phyloP scores from a whole-genome alignment of 2,888 invertebrate species.

The Nymphalis c-album region DNA sequence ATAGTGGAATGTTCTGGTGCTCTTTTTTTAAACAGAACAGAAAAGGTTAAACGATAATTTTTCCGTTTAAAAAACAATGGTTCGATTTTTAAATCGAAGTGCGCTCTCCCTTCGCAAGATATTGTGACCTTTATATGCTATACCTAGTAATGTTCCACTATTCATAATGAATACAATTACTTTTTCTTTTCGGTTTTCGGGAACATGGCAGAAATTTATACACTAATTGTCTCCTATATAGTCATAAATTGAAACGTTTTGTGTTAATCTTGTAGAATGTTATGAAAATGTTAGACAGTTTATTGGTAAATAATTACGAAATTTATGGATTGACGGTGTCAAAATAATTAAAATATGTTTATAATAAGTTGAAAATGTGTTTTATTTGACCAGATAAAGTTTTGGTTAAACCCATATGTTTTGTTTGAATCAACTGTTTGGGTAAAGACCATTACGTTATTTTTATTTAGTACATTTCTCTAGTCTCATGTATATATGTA shows the following conservation, averaged over 20 bases:
- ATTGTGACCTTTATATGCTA: background rate
- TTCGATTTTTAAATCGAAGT: background rate
- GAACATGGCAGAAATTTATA: constrained; percentile 24
- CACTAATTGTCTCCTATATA: constrained; percentile 24
- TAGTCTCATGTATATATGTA: no score
- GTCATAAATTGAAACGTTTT: constrained; percentile 37
- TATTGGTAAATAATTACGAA: constrained; percentile 59
- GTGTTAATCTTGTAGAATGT: constrained; percentile 40
- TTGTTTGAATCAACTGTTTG: no score
- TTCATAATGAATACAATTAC: constrained; percentile 32
- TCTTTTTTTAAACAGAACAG: constrained; percentile 1
- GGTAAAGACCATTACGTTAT: no score
- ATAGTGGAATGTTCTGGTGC: constrained; percentile 34
- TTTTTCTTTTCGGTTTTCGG: constrained; percentile 25
- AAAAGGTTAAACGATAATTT: background rate
- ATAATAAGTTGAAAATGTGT: constrained; percentile 56
- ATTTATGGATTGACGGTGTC: constrained; percentile 76
- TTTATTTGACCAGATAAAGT: constrained; percentile 50
- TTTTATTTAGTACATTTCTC: no score
- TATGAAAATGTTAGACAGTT: constrained; percentile 42
- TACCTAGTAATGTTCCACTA: constrained; percentile 29
- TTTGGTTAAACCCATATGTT: background rate
- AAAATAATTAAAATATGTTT: constrained; percentile 78
- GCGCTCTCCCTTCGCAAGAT: background rate
- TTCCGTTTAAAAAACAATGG: background rate